Evolutionary conservation across 2,888 invertebrate genomes (phyloP), one percentile per base, ranked within the genome.

Genomic region (Sphinx pinastri): DNA sequence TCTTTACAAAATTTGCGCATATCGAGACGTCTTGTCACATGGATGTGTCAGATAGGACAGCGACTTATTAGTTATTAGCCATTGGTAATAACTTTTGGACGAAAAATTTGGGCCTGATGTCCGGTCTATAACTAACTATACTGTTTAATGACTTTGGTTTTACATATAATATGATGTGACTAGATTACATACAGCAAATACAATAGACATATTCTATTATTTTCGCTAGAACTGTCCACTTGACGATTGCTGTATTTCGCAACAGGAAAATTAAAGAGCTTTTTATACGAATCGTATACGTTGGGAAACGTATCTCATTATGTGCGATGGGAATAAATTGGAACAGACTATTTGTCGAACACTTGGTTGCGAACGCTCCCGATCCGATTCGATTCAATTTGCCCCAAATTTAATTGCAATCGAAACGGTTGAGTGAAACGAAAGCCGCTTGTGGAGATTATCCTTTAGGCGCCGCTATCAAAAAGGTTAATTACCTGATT

Each of bases 381-480:
- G 87, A 88, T 87, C 85, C 87, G 82, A 78, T 84, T 83, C 85
- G 85, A 91, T 90, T 92, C 91, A 87, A 92, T 93, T 91, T 87
- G 84, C 79, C 83, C 89, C 85, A 88, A 92, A 90, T 92, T 93
- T 92, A 92, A 93, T 92, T 91, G 92, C 89, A 88, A 90, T 88
- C 83, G 90, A 87, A 89, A 86, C 84, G 85, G 84, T 82, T 82
- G 83, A 82, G 81, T 82, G 85, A 85, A 88, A 87, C 84, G 87
- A 88, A 90, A 88, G 84, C 87, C 84, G 87, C 82, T 87, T 81
- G 81, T 76, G 75, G 78, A 81, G 88, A 90, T 91, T 86, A 91
- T 86, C 84, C 79, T 77, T 79, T 80, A 75, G 74, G 70, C 60
- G 67, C 66, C 52, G 70, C 76, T 73, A 73, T 72, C 71, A 76